phyloP scores from a whole-genome alignment of 2,113 vertebrate genomes.

The Thermophis baileyi region DNA sequence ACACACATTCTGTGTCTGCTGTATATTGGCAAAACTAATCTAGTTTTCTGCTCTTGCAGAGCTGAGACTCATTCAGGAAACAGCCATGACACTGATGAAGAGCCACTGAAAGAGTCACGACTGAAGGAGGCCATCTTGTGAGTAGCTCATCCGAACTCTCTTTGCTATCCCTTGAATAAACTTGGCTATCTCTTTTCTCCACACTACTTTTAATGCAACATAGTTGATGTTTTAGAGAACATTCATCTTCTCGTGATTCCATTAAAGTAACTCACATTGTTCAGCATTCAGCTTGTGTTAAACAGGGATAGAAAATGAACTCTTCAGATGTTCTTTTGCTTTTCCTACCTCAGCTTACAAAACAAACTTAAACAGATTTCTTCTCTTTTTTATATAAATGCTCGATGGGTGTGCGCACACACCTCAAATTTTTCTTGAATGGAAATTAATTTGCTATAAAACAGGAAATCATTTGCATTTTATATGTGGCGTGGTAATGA shows the following conservation, averaged over 20 bases:
- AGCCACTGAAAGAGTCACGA: conserved; percentile 76
- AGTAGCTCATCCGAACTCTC: conserved; percentile 43
- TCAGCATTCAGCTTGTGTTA: background rate
- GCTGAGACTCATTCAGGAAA: conserved; percentile 73
- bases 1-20: background rate
- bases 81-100: conserved; percentile 72
- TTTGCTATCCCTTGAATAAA: background rate
- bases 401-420: no score
- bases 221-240: background rate
- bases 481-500: background rate
- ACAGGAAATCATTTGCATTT: background rate
- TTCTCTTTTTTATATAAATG: background rate
- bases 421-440: background rate
- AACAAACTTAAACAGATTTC: background rate
- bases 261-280: background rate
- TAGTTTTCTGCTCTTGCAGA: conserved; percentile 53
- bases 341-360: background rate
- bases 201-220: background rate
- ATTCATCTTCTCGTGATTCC: no score
- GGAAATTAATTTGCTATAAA: background rate
- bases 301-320: background rate
- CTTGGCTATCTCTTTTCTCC: background rate
- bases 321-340: background rate
- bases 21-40: background rate
- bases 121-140: conserved; percentile 90